These are phyloP conservation scores for Cuniculus paca DNA, from an alignment of 2,797 vertebrate species.

Conservation along the genomic window DNA sequence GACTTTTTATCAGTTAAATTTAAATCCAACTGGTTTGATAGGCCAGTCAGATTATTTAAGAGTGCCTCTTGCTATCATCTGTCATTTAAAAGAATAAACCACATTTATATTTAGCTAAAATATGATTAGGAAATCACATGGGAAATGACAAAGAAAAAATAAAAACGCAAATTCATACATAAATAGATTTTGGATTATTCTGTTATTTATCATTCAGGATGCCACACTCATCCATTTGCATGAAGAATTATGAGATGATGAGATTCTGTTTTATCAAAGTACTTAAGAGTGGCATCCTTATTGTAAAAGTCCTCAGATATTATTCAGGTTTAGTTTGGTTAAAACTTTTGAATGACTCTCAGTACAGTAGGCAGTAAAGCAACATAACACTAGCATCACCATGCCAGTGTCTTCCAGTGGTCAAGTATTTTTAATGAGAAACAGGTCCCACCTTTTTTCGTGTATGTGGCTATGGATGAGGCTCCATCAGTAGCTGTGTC, in stretches of 20 bases:
- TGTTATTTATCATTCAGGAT: background rate
- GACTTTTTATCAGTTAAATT: constrained; percentile 25
- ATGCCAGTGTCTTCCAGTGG: background rate
- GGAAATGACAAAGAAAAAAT: constrained; percentile 34
- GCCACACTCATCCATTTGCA: background rate
- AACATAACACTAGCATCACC: background rate
- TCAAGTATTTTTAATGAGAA: background rate
- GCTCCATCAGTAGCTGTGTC: background rate
- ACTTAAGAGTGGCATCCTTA: background rate
- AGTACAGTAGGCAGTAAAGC: background rate
- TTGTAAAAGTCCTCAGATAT: background rate
- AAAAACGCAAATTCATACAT: constrained; percentile 8
- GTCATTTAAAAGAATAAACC: constrained; percentile 50
- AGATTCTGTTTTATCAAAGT: background rate
- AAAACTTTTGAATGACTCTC: background rate
- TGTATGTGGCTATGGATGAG: background rate
- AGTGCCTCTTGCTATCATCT: background rate
- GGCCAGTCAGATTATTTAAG: constrained; percentile 18
- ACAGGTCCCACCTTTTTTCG: background rate
- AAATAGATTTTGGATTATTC: background rate
- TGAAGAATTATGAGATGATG: background rate
- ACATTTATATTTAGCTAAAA: constrained; percentile 43
- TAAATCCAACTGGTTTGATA: background rate
- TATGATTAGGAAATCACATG: constrained; percentile 26
- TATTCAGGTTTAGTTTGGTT: background rate